phyloP scores from a whole-genome alignment of 30 jellyfish, hydroid and myxozoan species.

The Cassiopea xamachana region DNA sequence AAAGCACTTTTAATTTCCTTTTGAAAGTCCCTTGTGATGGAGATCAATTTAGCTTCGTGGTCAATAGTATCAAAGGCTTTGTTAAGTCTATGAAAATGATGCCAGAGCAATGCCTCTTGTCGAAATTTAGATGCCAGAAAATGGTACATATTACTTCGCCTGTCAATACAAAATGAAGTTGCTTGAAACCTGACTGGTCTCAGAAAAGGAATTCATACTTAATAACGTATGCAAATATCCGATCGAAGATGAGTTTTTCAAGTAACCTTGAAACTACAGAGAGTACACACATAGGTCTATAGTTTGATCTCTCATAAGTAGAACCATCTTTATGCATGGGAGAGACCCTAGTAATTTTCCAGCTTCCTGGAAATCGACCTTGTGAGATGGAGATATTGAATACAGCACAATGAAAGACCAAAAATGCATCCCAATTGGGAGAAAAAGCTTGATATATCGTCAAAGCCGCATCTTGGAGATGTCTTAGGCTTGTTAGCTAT shows the following conservation, averaged over 20 bases:
- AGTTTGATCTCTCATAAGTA: slow-evolving; percentile 22
- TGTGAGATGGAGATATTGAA: slow-evolving; percentile 33
- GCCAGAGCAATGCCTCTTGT: too few species aligned
- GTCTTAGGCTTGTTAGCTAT: too few species aligned
- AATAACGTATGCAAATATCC: slow-evolving; percentile 2
- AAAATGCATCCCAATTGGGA: slow-evolving; percentile 32
- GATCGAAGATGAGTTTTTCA: slow-evolving; percentile 13
- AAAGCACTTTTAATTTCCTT: too few species aligned
- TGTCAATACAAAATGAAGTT: slow-evolving; percentile 39
- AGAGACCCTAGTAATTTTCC: slow-evolving; percentile 41
- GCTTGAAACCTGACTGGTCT: slow-evolving; percentile 5
- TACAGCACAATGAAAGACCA: slow-evolving; percentile 40
- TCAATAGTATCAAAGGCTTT: slow-evolving; percentile 50
- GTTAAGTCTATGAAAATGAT: slow-evolving; percentile 30
- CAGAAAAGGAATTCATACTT: slow-evolving; percentile 6
- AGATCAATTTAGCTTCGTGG: slow-evolving; percentile 33
- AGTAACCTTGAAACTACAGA: too few species aligned
- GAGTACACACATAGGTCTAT: slow-evolving; percentile 42
- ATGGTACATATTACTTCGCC: slow-evolving; percentile 31
- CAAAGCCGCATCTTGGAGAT: slow-evolving; percentile 14
- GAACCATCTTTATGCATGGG: slow-evolving; percentile 21
- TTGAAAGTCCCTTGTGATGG: too few species aligned
- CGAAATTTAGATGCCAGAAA: slow-evolving; percentile 45
- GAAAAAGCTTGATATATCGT: slow-evolving; percentile 29
- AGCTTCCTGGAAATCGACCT: too few species aligned